These are phyloP conservation scores for Clistopyga incitator DNA, from an alignment of 2,888 invertebrate genomes.

Conservation along the genomic window DNA sequence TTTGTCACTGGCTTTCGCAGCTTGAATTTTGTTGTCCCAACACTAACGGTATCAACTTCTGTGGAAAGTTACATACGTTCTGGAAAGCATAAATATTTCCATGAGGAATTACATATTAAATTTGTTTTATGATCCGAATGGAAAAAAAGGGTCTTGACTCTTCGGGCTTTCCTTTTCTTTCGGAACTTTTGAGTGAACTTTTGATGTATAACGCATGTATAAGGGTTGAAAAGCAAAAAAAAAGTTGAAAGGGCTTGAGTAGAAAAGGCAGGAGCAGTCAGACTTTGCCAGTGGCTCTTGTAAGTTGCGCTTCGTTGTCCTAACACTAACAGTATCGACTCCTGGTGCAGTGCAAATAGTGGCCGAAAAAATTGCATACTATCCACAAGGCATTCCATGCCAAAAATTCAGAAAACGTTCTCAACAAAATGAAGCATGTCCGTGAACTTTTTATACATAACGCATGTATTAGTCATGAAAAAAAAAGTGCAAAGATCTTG, in stretches of 20 bases:
- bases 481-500: not conserved
- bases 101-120: conserved; percentile 65
- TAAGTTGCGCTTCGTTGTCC: conserved; percentile 10
- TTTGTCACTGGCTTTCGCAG: not conserved
- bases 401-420: no score
- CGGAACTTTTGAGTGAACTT: conserved; percentile 43
- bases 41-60: conserved; percentile 50
- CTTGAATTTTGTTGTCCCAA: conserved; percentile 17
- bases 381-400: not conserved
- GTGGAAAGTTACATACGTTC: no score
- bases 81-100: conserved; percentile 42
- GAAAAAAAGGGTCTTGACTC: conserved; percentile 39
- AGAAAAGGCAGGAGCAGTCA: no score
- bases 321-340: conserved; percentile 47
- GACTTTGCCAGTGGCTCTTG: not conserved
- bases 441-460: no score
- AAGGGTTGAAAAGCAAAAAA: no score
- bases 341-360: conserved; percentile 18
- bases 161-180: conserved; percentile 8
- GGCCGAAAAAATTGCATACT: not conserved
- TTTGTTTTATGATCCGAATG: conserved; percentile 62
- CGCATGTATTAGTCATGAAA: no score
- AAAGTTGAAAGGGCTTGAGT: no score
- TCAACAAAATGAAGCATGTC: no score
- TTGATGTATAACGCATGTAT: conserved; percentile 18